phyloP scores from a whole-genome alignment of 2,888 invertebrate species.

The Lasioglossum marginatum region DNA sequence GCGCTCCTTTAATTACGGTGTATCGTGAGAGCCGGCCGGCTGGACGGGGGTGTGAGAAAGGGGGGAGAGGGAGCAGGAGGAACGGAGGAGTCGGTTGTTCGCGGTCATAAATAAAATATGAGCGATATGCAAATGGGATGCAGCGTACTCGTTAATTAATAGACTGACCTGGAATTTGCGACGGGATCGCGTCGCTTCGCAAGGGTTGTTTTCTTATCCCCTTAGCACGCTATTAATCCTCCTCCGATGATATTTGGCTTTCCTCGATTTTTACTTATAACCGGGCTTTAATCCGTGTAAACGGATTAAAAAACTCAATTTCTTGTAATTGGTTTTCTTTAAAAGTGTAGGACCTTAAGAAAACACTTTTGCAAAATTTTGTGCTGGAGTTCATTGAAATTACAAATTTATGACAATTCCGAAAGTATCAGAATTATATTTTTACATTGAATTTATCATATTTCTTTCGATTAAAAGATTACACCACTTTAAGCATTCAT shows the following conservation, averaged over 20 bases:
- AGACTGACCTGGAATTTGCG: constrained; percentile 47
- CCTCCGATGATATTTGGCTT: background rate
- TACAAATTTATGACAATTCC: too few relatives aligned
- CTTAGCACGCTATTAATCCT: constrained; percentile 23
- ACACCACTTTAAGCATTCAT: too few relatives aligned
- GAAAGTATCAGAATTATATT: background rate
- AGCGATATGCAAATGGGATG: constrained; percentile 55
- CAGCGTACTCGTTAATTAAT: constrained; percentile 55
- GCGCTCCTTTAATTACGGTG: constrained; percentile 43
- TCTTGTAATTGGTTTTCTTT: background rate
- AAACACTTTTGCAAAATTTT: background rate
- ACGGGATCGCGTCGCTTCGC: constrained; percentile 13
- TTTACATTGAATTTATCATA: background rate
- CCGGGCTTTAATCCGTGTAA: background rate
- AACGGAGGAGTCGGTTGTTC: background rate
- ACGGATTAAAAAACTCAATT: background rate
- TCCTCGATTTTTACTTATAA: background rate
- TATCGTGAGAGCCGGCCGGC: constrained; percentile 29
- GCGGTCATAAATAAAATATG: constrained; percentile 57
- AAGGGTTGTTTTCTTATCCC: constrained; percentile 5
- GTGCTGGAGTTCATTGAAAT: too few relatives aligned
- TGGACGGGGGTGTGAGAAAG: background rate
- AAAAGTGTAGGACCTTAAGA: background rate
- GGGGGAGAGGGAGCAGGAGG: background rate
- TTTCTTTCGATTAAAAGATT: background rate